These are phyloP conservation scores for Phodopus roborovskii DNA, from an alignment of 2,113 vertebrate genomes.

Conservation along the genomic window DNA sequence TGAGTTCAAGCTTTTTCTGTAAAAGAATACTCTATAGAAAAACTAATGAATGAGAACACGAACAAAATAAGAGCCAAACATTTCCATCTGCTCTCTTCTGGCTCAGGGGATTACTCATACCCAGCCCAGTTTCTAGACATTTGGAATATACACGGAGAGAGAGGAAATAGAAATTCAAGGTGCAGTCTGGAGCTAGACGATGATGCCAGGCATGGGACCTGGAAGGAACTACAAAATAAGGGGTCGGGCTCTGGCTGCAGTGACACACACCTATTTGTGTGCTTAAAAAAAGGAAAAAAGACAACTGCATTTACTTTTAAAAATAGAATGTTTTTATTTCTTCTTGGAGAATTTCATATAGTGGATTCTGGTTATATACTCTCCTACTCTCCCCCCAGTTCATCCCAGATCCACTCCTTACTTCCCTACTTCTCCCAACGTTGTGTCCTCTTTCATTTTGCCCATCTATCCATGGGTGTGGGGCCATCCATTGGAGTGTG, in stretches of 20 bases:
- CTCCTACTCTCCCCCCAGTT: not conserved
- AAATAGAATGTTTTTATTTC: not conserved
- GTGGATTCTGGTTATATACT: not conserved
- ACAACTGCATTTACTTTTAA: not conserved
- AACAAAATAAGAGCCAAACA: not conserved
- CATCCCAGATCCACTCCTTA: not conserved
- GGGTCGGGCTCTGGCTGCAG: not conserved
- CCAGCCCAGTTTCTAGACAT: not conserved
- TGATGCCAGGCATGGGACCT: accelerated
- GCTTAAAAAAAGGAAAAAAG: not conserved
- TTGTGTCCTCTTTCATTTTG: not conserved
- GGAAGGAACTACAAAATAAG: not conserved
- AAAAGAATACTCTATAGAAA: not conserved
- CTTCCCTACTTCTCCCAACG: not conserved
- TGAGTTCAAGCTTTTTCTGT: not conserved
- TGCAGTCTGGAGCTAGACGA: not conserved
- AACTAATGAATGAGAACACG: not conserved
- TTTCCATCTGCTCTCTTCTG: not conserved
- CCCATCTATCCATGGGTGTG: not conserved
- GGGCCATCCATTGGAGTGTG: not conserved
- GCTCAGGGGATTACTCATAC: not conserved
- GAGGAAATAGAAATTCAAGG: not conserved
- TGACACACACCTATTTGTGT: not conserved
- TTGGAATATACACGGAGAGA: not conserved
- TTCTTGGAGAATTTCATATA: not conserved